These are phyloP conservation scores for Dichetophora obliterata DNA, from an alignment of 2,888 invertebrate species.

Conservation along the genomic window DNA sequence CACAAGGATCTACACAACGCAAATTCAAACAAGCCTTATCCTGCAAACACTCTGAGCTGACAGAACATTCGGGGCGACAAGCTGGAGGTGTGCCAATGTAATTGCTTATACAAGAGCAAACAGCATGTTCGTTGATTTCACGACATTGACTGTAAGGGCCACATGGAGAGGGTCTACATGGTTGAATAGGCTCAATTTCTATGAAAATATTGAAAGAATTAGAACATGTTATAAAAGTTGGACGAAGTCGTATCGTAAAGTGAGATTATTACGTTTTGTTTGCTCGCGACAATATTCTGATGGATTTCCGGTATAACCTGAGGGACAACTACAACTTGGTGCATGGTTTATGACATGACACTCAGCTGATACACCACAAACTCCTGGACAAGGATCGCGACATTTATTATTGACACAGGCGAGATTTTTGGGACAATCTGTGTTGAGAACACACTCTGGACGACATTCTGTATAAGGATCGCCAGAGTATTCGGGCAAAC, in stretches of 20 bases:
- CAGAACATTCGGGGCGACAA: conserved; percentile 83
- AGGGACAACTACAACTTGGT: conserved; percentile 83
- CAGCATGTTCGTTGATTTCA: conserved; percentile 79
- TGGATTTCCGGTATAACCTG: conserved; percentile 85
- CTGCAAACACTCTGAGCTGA: conserved; percentile 81
- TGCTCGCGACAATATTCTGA: conserved; percentile 72
- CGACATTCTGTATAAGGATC: conserved; percentile 89
- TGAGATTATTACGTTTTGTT: conserved; percentile 71
- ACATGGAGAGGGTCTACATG: conserved; percentile 82
- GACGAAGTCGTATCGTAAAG: neutral
- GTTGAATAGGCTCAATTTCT: conserved; percentile 67
- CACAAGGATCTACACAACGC: conserved; percentile 83
- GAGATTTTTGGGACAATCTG: conserved; percentile 81
- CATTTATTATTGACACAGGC: conserved; percentile 90
- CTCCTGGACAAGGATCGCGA: conserved; percentile 84
- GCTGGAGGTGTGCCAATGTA: conserved; percentile 83
- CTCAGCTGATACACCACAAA: conserved; percentile 84
- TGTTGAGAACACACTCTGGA: conserved; percentile 88
- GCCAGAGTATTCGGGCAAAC: conserved; percentile 85
- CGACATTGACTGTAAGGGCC: conserved; percentile 84
- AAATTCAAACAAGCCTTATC: conserved; percentile 81
- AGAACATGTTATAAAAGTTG: neutral
- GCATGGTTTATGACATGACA: conserved; percentile 86
- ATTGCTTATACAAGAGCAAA: conserved; percentile 83
- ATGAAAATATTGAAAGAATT: conserved; percentile 41